Conservation (phyloP, 2,888 invertebrate genomes). For the Spodoptera littoralis region DNA sequence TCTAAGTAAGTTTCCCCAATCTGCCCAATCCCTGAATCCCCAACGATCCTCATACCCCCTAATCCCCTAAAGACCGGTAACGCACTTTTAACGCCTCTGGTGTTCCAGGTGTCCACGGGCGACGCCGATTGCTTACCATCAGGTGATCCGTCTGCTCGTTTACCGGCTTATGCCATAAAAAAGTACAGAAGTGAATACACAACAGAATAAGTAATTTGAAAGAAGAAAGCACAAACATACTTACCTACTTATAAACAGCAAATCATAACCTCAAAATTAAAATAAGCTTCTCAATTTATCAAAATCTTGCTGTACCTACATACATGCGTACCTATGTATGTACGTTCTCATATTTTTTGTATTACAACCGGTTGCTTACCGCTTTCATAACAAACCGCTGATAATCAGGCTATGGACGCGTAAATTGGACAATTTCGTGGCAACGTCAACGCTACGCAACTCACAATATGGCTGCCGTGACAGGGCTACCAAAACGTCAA, state of each 20-base stretch:
- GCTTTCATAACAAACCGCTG: constrained; percentile 47
- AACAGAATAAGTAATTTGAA: too few species aligned
- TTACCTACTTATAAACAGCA: constrained; percentile 3
- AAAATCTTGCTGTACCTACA: constrained; percentile 19
- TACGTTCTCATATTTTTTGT: constrained; percentile 33
- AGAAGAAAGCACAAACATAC: neutral
- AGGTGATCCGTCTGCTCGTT: too few species aligned
- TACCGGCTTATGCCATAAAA: too few species aligned
- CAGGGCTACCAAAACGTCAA: constrained; percentile 43
- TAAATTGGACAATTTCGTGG: constrained; percentile 56
- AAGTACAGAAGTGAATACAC: too few species aligned
- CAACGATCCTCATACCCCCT: too few species aligned
- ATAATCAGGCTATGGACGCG: constrained; percentile 32
- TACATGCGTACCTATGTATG: too few species aligned
- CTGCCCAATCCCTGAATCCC: too few species aligned
- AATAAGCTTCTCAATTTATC: constrained; percentile 14
- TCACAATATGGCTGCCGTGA: constrained; percentile 12
- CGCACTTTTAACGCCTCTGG: too few species aligned
- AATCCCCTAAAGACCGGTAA: too few species aligned
- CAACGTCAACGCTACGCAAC: constrained; percentile 28
- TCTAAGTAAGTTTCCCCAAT: too few species aligned
- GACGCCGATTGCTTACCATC: too few species aligned
- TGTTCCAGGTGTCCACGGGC: too few species aligned
- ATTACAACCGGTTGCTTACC: constrained; percentile 31
- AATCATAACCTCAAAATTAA: constrained; percentile 22